phyloP scores from a whole-genome alignment of 2,797 vertebrate genomes.

The Pristis pectinata region DNA sequence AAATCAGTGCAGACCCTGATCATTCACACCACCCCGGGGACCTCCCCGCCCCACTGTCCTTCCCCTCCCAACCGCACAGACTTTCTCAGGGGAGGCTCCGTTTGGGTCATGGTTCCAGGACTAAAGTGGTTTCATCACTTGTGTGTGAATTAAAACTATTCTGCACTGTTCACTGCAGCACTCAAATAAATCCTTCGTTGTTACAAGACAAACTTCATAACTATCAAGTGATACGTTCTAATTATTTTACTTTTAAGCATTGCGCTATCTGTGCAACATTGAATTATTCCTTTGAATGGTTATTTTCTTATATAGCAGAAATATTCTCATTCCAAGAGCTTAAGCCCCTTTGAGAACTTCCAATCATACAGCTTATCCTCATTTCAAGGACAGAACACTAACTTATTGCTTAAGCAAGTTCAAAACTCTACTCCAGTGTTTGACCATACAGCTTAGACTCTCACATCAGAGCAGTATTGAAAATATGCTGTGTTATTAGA shows the following conservation, averaged over 20 bases:
- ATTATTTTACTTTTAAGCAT: not conserved
- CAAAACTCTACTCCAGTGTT: not conserved
- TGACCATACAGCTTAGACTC: not conserved
- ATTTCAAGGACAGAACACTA: not conserved
- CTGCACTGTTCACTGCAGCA: not conserved
- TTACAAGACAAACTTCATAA: not conserved
- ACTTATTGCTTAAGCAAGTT: not conserved
- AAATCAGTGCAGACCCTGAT: no score
- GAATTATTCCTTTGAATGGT: not conserved
- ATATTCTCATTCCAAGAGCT: not conserved
- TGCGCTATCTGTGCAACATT: not conserved
- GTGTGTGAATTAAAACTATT: not conserved
- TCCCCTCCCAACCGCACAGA: no score
- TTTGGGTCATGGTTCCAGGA: no score
- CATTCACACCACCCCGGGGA: no score
- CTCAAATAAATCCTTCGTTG: not conserved
- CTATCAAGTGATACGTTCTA: not conserved
- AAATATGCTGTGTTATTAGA: not conserved
- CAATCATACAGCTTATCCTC: not conserved
- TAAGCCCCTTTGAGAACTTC: not conserved
- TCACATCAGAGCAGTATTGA: not conserved
- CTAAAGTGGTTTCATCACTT: no score
- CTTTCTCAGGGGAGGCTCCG: no score
- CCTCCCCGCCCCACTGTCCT: no score
- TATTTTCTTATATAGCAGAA: not conserved